Evolutionary conservation across 1,140 invertebrate species (phyloP).

Genomic region (Tetraneura akinire): DNA sequence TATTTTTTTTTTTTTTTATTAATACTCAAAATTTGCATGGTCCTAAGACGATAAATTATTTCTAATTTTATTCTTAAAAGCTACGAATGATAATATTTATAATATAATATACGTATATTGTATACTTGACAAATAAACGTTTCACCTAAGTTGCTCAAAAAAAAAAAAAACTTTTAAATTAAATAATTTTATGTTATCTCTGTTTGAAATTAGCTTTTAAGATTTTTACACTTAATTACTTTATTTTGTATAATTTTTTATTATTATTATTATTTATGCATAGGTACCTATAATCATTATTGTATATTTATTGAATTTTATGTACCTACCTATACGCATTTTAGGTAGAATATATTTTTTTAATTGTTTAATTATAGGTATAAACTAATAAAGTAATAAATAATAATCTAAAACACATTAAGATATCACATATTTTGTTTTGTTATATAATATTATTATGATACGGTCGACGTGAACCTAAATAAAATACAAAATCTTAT

Average conservation of each 20-base stretch:
- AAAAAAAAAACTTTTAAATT: conserved; percentile 7
- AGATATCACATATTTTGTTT: not conserved
- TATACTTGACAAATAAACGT: not conserved
- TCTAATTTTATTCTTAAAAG: no score
- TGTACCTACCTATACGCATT: conserved; percentile 15
- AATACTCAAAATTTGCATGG: not conserved
- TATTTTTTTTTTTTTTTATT: not conserved
- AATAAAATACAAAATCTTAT: not conserved
- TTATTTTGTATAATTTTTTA: conserved; percentile 47
- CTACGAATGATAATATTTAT: no score
- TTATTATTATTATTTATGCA: conserved; percentile 8
- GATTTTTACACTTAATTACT: conserved; percentile 9
- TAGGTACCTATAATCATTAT: not conserved
- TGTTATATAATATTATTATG: not conserved
- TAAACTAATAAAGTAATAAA: not conserved
- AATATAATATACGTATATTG: not conserved
- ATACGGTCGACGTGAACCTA: not conserved
- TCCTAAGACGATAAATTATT: conserved; percentile 37
- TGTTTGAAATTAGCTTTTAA: conserved; percentile 26
- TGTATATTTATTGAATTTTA: conserved; percentile 44
- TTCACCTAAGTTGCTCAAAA: conserved; percentile 46
- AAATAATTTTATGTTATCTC: not conserved
- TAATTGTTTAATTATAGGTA: conserved; percentile 3
- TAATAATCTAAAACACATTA: not conserved
- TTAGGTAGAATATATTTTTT: conserved; percentile 25